Evolutionary conservation across 92 coral and sea anemone species (phyloP).

Genomic region (Zoanthus sociatus): DNA sequence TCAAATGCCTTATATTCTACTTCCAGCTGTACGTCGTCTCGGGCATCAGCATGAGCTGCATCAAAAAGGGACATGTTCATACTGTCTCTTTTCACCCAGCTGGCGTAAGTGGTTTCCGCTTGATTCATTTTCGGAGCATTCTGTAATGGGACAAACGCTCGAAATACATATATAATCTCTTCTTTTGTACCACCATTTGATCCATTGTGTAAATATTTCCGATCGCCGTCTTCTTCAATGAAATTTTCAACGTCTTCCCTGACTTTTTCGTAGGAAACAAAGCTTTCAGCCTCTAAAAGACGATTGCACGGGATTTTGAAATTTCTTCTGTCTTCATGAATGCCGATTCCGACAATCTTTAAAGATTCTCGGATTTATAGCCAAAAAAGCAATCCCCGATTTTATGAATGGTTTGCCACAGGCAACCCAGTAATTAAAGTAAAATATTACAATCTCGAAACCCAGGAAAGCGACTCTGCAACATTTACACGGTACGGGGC

Average conservation of each 20-base stretch:
- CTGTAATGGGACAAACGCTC: constrained; percentile 48
- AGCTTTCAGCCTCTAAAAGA: constrained; percentile 25
- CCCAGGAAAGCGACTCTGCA: too few species aligned
- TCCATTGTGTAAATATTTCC: constrained; percentile 42
- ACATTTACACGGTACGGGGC: too few species aligned
- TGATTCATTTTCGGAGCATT: constrained; percentile 38
- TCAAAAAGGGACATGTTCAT: constrained; percentile 65
- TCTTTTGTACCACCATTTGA: constrained; percentile 70
- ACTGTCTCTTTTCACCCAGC: constrained; percentile 69
- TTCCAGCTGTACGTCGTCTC: constrained; percentile 55
- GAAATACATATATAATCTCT: constrained; percentile 52
- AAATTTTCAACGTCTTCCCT: constrained; percentile 17
- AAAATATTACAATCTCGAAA: too few species aligned
- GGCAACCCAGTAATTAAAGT: too few species aligned
- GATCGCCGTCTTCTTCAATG: neutral
- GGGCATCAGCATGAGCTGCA: constrained; percentile 51
- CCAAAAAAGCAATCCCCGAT: too few species aligned
- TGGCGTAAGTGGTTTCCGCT: constrained; percentile 45
- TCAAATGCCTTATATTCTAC: constrained; percentile 50
- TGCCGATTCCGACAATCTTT: neutral
- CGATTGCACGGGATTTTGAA: constrained; percentile 37
- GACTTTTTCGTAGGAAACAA: constrained; percentile 2
- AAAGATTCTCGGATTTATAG: too few species aligned
- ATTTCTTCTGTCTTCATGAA: constrained; percentile 38
- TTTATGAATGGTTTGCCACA: too few species aligned